Evolutionary conservation across 2,888 invertebrate genomes (phyloP), one percentile per base, ranked within the genome.

Genomic region (Hyppa rectilinea): DNA sequence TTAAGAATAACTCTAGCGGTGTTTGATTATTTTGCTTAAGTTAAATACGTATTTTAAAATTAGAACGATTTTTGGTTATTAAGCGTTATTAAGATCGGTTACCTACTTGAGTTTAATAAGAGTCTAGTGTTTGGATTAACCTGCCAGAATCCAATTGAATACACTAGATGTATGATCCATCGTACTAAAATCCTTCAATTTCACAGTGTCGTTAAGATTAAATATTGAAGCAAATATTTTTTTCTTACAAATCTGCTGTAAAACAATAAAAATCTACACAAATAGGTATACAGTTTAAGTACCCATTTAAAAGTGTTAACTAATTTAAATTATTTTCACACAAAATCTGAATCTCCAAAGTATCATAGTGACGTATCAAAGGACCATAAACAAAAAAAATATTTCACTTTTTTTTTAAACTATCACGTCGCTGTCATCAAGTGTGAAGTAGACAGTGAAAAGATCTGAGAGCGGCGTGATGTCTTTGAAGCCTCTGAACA

Each of bases 401-500:
- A 58, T 82, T 84, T 78, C 64, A 59, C 71, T 74, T 85, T 84
- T 45, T 85, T 86, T 85, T 81, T 70, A 67, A 23, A 82, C 80
- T 79, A 82, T 78, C 75, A 66, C 71, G 56, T 63, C 60, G 63
- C 85, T 85, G 86, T 85, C 85, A 85, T 74, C 85, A 56, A 36
- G 68, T 78, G 60, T 67, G 88, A 87, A 88, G 83, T 86, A 87
- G 88, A 90, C 89, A 89, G 87, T 90, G 85, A 71, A 87, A 85
- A 94, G 93, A 94, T 95, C 95, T 90, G 85, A 94, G 90, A 80
- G 60, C 79, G 69, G 83, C 75, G 69, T 53, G 66, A 64, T 66
- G 47, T 82, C 91, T 92, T 91, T 91, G 92, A 92, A 87, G 89
- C 81, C 85, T 73, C 56, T 62, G 77, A 88, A 91, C 90, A 91